Evolutionary conservation across 2,888 invertebrate species (phyloP), one percentile per base, ranked within the genome.

Genomic region (Pyrgus malvae): DNA sequence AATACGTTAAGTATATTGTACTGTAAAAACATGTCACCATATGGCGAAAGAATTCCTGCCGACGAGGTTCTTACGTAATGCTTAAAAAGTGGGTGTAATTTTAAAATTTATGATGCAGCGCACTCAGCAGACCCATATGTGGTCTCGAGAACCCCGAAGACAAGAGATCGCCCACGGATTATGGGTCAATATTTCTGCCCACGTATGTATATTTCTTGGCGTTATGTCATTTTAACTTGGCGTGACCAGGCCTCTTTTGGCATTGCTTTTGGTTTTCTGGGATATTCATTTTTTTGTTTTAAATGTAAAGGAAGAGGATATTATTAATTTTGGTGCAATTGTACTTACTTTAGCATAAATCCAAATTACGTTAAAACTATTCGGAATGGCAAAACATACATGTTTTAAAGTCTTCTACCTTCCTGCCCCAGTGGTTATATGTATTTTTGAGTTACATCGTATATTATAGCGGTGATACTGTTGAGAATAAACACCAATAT

Each of bases 61-160:
- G 51, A 40, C 54, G 41, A 11, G 21, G 23, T 3, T 45, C 16
- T 56, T 48, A 56, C 55, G 59, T 46, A 59, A 58, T 58, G 44
- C 23, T 55, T 54, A 50, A 55, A 51, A 53, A 27, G 56, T 58
- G 55, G 60, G 57, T 46, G 57, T 56, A 11, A 54, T 31, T 49
- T 45, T 27, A 42, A 56, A 56, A 53, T 58, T 58, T 55, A 60
- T 53, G 55, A 58, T 17, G 41, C 50, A 21, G 40, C 27, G 25
- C 9, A 16, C 33, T 40, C 38, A 21, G 14, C 33, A 27, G 42
- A 35, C 50, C 50, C 50, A 50, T 50, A 42, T 50, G 50, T 50
- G 50, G 50, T 35, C 5, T 41, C 25, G 50, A 17, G 42, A 12
- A 8, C 27, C 9, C 41, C 29, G 38, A 37, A 37, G 27, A 48